These are phyloP conservation scores for Sialia sialis DNA, from an alignment of 2,113 vertebrate species.

Conservation along the genomic window DNA sequence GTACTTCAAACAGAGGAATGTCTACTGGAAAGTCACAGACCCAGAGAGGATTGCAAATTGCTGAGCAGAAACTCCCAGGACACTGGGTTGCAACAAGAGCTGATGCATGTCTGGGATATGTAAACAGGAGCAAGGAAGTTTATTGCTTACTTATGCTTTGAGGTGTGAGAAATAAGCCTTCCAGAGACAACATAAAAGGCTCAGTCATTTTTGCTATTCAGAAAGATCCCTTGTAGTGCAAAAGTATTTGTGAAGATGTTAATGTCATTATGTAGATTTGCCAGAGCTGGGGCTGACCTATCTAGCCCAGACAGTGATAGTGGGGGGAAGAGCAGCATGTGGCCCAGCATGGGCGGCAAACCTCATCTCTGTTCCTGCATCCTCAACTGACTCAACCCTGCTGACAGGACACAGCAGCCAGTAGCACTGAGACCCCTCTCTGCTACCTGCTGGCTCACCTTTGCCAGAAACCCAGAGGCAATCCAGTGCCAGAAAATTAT, in stretches of 20 bases:
- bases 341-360: neutral
- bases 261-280: conserved; percentile 26
- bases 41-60: neutral
- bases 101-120: neutral
- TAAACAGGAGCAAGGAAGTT: conserved; percentile 38
- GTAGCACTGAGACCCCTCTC: neutral
- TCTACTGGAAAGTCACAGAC: conserved; percentile 28
- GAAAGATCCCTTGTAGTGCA: conserved; percentile 30
- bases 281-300: neutral
- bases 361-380: neutral
- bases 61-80: conserved; percentile 11
- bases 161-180: conserved; percentile 24
- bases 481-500: fast-evolving
- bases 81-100: neutral
- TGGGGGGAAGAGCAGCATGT: neutral
- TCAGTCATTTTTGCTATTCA: neutral
- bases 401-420: neutral
- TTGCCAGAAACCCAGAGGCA: neutral
- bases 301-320: conserved; percentile 11
- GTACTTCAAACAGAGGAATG: conserved; percentile 44
- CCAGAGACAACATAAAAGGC: neutral
- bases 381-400: neutral
- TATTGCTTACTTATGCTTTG: conserved; percentile 1
- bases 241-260: neutral
- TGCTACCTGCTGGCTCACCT: neutral